A percentile compares a stretch with the other conserved stretches of the same genome.
Conservation (phyloP, 2,113 vertebrate genomes). For the Ranitomeya imitator region DNA sequence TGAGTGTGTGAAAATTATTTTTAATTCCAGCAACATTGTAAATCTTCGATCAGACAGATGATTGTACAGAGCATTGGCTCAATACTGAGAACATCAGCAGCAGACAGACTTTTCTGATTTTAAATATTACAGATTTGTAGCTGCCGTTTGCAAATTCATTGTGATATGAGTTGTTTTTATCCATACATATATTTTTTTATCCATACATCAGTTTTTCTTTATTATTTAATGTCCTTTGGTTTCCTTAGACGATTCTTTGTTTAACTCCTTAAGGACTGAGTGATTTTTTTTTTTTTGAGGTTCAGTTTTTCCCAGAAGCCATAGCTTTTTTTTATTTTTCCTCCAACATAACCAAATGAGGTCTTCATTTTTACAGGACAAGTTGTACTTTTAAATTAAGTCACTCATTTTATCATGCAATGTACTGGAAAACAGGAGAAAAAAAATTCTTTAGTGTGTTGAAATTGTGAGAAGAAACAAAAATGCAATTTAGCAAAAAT, state of each 20-base stretch:
- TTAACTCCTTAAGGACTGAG: too few relatives aligned
- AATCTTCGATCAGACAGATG: not conserved
- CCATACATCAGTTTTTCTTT: not conserved
- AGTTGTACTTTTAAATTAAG: too few relatives aligned
- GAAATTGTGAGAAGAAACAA: too few relatives aligned
- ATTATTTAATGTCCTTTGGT: not conserved
- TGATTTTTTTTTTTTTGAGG: too few relatives aligned
- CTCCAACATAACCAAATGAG: too few relatives aligned
- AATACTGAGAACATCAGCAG: not conserved
- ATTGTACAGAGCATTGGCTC: not conserved
- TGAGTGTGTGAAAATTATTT: constrained; percentile 8
- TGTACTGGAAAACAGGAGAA: too few relatives aligned
- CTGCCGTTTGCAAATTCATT: constrained; percentile 1
- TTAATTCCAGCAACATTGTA: not conserved
- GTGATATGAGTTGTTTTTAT: not conserved
- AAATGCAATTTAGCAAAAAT: too few relatives aligned
- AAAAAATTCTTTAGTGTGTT: too few relatives aligned
- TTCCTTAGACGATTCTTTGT: not conserved
- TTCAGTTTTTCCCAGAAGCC: too few relatives aligned
- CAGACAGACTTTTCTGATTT: not conserved
- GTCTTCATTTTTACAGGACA: too few relatives aligned
- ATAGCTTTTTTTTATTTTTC: too few relatives aligned
- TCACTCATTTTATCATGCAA: too few relatives aligned
- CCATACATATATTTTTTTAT: not conserved
- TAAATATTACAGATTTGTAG: not conserved